These are phyloP conservation scores for Luehdorfia chinensis DNA, from an alignment of 1,140 invertebrate genomes.

Conservation along the genomic window DNA sequence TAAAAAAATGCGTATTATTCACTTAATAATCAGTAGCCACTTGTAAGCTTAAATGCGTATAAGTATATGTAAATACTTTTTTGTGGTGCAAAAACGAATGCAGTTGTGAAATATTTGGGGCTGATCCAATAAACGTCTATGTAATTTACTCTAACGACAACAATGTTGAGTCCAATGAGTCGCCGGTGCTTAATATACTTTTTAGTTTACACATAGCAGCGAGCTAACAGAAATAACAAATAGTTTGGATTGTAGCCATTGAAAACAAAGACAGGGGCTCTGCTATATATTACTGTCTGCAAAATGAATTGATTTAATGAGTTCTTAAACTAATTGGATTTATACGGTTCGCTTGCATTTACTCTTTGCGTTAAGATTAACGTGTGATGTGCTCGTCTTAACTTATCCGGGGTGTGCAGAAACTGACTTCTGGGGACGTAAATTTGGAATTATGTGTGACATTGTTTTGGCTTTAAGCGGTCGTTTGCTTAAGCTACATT, in stretches of 20 bases:
- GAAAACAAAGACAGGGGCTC: constrained; percentile 58
- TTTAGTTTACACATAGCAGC: constrained; percentile 35
- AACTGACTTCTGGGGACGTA: constrained; percentile 39
- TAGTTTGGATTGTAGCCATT: constrained; percentile 70
- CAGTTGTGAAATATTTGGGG: constrained; percentile 10
- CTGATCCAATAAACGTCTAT: constrained; percentile 16
- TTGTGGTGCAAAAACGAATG: not conserved
- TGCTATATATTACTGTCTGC: constrained; percentile 60
- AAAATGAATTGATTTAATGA: constrained; percentile 71
- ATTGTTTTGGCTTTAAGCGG: constrained; percentile 37
- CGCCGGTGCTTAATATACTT: constrained; percentile 20
- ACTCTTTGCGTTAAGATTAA: constrained; percentile 51
- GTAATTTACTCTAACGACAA: constrained; percentile 16
- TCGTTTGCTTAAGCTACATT: constrained; percentile 12
- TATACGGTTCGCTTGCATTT: constrained; percentile 56
- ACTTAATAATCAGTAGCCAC: too few relatives aligned
- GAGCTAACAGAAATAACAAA: constrained; percentile 57
- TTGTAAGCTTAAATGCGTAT: too few relatives aligned
- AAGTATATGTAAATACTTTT: too few relatives aligned
- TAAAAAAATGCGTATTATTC: too few relatives aligned
- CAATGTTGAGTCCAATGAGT: constrained; percentile 13
- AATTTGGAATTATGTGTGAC: constrained; percentile 54
- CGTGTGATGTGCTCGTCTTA: constrained; percentile 41
- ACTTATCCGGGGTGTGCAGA: constrained; percentile 40
- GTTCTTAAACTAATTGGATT: constrained; percentile 70